These are phyloP conservation scores for Pseudopodoces humilis DNA, from an alignment of 2,113 vertebrate genomes.

Conservation along the genomic window DNA sequence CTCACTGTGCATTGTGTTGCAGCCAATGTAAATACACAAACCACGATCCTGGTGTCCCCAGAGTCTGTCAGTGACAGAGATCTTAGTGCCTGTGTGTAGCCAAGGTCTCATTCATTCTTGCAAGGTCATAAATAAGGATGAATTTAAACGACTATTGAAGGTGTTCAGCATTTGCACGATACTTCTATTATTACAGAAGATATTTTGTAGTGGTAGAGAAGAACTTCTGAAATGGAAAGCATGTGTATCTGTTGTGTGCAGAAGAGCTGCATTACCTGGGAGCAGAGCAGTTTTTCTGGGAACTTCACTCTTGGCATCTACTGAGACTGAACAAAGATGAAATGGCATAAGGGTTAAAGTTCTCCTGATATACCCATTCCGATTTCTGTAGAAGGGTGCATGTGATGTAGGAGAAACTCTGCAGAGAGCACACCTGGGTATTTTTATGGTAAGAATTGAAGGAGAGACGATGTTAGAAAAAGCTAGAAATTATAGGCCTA, in stretches of 20 bases:
- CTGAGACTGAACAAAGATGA: neutral
- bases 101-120: fast-evolving
- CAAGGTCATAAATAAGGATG: neutral
- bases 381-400: neutral
- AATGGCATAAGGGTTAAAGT: neutral
- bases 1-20: neutral
- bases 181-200: neutral
- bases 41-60: neutral
- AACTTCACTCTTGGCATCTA: neutral
- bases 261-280: neutral
- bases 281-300: neutral
- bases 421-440: neutral
- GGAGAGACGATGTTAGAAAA: neutral
- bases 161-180: neutral
- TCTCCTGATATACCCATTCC: neutral
- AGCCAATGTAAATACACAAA: neutral
- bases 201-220: neutral
- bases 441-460: neutral
- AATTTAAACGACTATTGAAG: neutral
- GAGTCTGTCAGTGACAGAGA: neutral
- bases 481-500: neutral
- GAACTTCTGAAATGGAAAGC: neutral
- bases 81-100: neutral
- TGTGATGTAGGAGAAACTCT: neutral
- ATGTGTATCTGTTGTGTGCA: neutral